phyloP scores from a whole-genome alignment of 2,113 vertebrate species.

The Ardeotis arabs region DNA sequence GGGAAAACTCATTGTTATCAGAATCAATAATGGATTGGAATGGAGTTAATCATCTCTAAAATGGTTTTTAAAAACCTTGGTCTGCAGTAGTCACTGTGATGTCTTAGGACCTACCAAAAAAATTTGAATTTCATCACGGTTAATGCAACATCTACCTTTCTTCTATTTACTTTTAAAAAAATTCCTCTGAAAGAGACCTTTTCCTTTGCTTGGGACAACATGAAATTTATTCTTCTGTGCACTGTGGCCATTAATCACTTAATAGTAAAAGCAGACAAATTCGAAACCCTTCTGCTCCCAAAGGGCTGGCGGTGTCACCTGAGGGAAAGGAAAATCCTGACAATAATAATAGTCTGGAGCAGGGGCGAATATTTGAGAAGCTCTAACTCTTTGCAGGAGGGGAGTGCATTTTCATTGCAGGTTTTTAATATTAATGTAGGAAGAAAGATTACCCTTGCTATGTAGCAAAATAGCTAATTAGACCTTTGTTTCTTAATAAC shows the following conservation, averaged over 20 bases:
- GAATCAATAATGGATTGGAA: neutral
- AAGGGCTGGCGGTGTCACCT: neutral
- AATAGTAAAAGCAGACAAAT: neutral
- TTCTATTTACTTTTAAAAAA: neutral
- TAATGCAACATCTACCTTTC: neutral
- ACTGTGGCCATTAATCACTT: neutral
- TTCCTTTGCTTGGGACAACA: neutral
- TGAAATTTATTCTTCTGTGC: neutral
- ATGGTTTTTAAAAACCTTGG: neutral
- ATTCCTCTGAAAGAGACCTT: neutral
- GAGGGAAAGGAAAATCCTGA: neutral
- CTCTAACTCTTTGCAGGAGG: neutral
- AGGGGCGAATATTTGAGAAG: neutral
- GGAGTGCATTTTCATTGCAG: neutral
- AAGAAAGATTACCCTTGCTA: neutral
- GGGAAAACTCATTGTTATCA: neutral
- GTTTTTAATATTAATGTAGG: neutral
- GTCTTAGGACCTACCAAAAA: neutral
- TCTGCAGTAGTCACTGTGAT: neutral
- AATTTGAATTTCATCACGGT: neutral
- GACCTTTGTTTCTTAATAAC: neutral
- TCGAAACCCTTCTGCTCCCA: neutral
- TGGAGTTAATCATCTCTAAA: neutral
- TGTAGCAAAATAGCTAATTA: conserved; percentile 27
- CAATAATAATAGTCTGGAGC: neutral